Evolutionary conservation across 2,888 invertebrate species (phyloP).

Genomic region (Eucera pruinosa): DNA sequence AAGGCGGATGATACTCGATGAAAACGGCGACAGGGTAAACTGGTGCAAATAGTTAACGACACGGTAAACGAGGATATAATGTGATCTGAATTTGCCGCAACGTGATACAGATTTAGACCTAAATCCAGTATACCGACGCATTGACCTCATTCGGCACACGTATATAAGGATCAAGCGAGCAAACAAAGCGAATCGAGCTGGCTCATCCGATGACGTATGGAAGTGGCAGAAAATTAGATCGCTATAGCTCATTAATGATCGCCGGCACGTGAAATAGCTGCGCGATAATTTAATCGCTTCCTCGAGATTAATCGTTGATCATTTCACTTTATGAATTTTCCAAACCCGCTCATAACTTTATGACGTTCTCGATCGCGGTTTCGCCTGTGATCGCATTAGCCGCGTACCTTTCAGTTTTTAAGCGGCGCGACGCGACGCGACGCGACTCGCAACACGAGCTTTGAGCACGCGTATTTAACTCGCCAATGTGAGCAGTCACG

Average conservation of each 20-base stretch:
- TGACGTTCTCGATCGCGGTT: constrained; percentile 26
- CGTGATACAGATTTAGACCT: constrained; percentile 48
- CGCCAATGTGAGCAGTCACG: constrained; percentile 57
- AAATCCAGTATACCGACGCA: constrained; percentile 34
- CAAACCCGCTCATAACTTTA: neutral
- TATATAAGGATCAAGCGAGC: constrained; percentile 42
- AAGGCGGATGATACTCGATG: too few species aligned
- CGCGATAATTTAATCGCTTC: constrained; percentile 31
- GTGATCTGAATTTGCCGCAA: constrained; percentile 40
- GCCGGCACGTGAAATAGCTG: constrained; percentile 31
- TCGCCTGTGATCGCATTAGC: constrained; percentile 30
- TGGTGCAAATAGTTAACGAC: constrained; percentile 16
- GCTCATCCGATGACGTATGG: constrained; percentile 48
- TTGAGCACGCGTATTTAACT: constrained; percentile 59
- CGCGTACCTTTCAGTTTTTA: constrained; percentile 20
- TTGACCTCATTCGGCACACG: constrained; percentile 51
- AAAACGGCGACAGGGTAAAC: neutral
- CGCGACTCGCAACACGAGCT: constrained; percentile 40
- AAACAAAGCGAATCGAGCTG: constrained; percentile 53
- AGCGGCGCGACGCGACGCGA: too few species aligned
- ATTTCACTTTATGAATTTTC: constrained; percentile 8
- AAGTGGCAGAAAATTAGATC: constrained; percentile 55
- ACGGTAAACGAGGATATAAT: constrained; percentile 19
- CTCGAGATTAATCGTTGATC: constrained; percentile 20
- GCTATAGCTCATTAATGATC: constrained; percentile 35